These are phyloP conservation scores for Montipora capitata DNA, from an alignment of 92 coral and sea anemone genomes.

Conservation along the genomic window DNA sequence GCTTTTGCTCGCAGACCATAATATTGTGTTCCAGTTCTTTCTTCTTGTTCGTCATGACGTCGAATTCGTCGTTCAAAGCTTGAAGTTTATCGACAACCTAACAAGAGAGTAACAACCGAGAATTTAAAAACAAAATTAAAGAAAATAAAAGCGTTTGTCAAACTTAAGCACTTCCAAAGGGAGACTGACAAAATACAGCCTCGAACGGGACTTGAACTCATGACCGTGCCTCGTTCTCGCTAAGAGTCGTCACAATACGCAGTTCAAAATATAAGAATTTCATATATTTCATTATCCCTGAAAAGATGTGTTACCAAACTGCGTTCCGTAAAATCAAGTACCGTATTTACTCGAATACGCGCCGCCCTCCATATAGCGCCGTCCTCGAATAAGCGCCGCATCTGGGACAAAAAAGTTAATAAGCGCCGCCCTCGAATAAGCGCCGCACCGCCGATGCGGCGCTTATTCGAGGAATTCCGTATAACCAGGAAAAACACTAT, in stretches of 20 bases:
- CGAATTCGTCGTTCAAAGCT: constrained; percentile 98
- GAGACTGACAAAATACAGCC: background rate
- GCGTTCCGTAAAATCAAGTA: too few relatives aligned
- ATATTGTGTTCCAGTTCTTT: constrained; percentile 96
- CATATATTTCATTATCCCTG: too few relatives aligned
- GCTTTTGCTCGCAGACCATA: constrained; percentile 94
- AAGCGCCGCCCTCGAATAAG: constrained; percentile 88
- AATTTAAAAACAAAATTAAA: background rate
- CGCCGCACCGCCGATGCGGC: constrained; percentile 56
- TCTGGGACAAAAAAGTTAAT: background rate
- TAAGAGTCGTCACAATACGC: too few relatives aligned
- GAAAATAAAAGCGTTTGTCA: background rate
- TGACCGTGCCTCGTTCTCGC: too few relatives aligned
- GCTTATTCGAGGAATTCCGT: constrained; percentile 7
- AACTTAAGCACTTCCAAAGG: background rate
- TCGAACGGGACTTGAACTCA: too few relatives aligned
- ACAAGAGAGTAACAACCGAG: background rate
- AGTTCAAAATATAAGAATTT: too few relatives aligned
- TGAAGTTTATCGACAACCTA: constrained; percentile 99
- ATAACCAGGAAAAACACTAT: background rate
- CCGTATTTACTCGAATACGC: too few relatives aligned
- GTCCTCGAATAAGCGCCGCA: too few relatives aligned
- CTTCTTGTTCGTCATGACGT: constrained; percentile 96
- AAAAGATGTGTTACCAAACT: too few relatives aligned
- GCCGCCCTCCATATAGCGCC: too few relatives aligned